These are phyloP conservation scores for Barbus barbus DNA, from an alignment of 2,113 vertebrate species.

Conservation along the genomic window DNA sequence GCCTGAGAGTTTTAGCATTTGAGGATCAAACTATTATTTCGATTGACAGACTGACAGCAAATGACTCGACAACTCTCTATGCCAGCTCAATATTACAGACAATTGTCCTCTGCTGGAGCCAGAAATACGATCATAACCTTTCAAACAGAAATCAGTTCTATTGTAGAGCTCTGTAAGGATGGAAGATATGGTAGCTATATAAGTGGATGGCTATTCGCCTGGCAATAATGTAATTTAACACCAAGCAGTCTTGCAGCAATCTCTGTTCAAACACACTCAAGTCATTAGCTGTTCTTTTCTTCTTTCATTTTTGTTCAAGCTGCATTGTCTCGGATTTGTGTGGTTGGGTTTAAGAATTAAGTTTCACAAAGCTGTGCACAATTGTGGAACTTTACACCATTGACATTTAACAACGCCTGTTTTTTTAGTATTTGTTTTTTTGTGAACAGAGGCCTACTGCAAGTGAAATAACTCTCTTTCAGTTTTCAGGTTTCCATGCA, in stretches of 20 bases:
- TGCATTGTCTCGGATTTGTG: not conserved
- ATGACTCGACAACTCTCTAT: not conserved
- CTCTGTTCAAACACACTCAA: slow-evolving; percentile 7
- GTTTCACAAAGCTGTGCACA: slow-evolving; percentile 10
- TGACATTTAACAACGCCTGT: not conserved
- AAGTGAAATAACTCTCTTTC: not conserved
- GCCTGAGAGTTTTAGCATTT: not conserved
- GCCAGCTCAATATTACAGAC: not conserved
- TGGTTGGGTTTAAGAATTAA: not conserved
- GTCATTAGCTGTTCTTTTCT: not conserved
- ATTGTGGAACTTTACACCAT: not conserved
- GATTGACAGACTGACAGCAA: not conserved
- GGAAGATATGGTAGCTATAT: not conserved
- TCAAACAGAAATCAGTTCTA: slow-evolving; percentile 7
- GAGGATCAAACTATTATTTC: not conserved
- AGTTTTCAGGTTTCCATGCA: not conserved
- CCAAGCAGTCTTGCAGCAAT: not conserved
- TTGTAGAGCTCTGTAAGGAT: not conserved
- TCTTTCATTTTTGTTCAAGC: not conserved
- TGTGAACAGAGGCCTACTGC: not conserved
- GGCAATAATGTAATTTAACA: slow-evolving; percentile 16
- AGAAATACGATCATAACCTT: slow-evolving; percentile 17
- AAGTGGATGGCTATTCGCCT: not conserved
- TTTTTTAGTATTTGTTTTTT: not conserved
- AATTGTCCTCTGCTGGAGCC: not conserved